Percentiles rank a stretch among this genome's conserved stretches.
Evolutionary conservation across 2,888 invertebrate genomes (phyloP).

Genomic region (Pegoplata infirma): DNA sequence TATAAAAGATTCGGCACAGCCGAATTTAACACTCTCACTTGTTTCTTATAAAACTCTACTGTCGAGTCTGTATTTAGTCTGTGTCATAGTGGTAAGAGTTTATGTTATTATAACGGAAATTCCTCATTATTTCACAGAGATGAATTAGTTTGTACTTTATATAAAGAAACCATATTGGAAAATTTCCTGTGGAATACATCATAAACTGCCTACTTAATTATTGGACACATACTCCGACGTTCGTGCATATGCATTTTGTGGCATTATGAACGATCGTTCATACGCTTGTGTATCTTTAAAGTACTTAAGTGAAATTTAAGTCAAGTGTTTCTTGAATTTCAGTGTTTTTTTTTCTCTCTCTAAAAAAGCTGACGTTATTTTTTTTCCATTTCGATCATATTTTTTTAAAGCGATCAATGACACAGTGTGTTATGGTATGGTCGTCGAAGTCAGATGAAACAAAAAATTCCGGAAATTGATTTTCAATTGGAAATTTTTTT

Average conservation of each 20-base stretch:
- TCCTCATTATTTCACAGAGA: too few relatives aligned
- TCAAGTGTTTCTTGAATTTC: slow-evolving; percentile 47
- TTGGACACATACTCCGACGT: background rate
- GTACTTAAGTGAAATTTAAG: slow-evolving; percentile 55
- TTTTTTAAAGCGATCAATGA: slow-evolving; percentile 39
- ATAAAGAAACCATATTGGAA: too few relatives aligned
- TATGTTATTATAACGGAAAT: too few relatives aligned
- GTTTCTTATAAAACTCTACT: too few relatives aligned
- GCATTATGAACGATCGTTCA: background rate
- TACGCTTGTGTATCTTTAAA: slow-evolving; percentile 21
- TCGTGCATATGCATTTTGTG: slow-evolving; percentile 4
- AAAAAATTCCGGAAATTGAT: slow-evolving; percentile 56
- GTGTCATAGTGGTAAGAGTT: too few relatives aligned
- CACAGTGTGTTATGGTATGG: too few relatives aligned
- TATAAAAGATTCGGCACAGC: too few relatives aligned
- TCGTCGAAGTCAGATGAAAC: slow-evolving; percentile 1
- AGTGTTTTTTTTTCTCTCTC: slow-evolving; percentile 24
- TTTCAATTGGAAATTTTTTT: slow-evolving; percentile 42
- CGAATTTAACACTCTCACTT: too few relatives aligned
- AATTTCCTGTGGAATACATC: background rate
- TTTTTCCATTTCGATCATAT: slow-evolving; percentile 30
- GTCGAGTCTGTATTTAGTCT: too few relatives aligned
- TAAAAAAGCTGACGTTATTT: slow-evolving; percentile 4
- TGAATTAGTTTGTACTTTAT: too few relatives aligned
- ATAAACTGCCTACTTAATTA: background rate